Conservation (phyloP, 2,888 invertebrate genomes). For the Anagyrus pseudococci region DNA sequence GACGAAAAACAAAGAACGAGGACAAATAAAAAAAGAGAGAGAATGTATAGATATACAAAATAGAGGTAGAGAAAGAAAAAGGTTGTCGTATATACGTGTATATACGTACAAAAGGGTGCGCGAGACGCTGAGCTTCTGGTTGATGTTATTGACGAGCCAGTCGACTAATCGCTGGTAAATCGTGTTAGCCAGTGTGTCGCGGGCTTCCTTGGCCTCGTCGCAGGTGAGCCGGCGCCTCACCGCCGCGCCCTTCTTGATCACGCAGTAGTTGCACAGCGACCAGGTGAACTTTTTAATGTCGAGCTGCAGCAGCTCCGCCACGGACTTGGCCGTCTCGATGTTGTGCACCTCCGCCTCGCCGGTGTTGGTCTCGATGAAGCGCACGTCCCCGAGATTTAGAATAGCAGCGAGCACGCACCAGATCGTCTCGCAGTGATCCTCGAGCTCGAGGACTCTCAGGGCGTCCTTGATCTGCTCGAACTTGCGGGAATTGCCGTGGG, state of each 20-base stretch:
- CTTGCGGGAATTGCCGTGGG: constrained; percentile 69
- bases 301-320: constrained; percentile 76
- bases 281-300: constrained; percentile 85
- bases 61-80: too few species aligned
- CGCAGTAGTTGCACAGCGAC: constrained; percentile 86
- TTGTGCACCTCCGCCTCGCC: constrained; percentile 77
- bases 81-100: too few species aligned
- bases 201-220: constrained; percentile 81
- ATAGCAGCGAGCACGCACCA: constrained; percentile 78
- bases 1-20: too few species aligned
- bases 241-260: constrained; percentile 77
- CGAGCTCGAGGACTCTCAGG: constrained; percentile 74
- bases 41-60: neutral
- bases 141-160: constrained; percentile 87
- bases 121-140: constrained; percentile 82
- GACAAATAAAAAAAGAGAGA: neutral
- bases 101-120: constrained; percentile 84
- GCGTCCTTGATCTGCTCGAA: constrained; percentile 72
- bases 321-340: constrained; percentile 71
- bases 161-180: constrained; percentile 86
- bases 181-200: constrained; percentile 85
- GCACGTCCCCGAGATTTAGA: constrained; percentile 79
- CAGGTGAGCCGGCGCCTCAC: constrained; percentile 73
- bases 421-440: constrained; percentile 74
- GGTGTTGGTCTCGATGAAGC: constrained; percentile 73